phyloP scores from a whole-genome alignment of 1,140 invertebrate genomes.

The Saccostrea cuccullata region DNA sequence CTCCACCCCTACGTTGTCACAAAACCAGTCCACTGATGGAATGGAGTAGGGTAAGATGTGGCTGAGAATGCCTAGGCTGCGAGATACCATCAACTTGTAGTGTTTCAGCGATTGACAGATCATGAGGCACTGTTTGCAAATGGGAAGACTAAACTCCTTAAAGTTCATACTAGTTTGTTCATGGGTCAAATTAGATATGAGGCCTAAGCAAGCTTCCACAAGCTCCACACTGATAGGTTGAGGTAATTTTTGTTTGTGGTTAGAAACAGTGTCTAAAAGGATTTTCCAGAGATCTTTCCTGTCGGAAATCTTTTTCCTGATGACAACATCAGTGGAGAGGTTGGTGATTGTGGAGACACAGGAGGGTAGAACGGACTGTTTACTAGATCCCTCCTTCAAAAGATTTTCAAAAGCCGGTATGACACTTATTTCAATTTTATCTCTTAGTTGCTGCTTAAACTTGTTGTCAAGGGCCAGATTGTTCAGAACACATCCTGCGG shows the following conservation, averaged over 20 bases:
- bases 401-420: slow-evolving; percentile 34
- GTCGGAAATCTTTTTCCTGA: slow-evolving; percentile 56
- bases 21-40: slow-evolving; percentile 61
- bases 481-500: slow-evolving; percentile 67
- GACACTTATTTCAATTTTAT: slow-evolving; percentile 57
- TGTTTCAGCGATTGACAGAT: slow-evolving; percentile 50
- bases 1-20: slow-evolving; percentile 56
- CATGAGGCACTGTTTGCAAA: slow-evolving; percentile 56
- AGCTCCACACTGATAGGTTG: slow-evolving; percentile 51
- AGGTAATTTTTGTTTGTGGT: slow-evolving; percentile 50
- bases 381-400: slow-evolving; percentile 57
- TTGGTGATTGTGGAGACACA: slow-evolving; percentile 65
- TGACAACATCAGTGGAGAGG: slow-evolving; percentile 56
- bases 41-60: slow-evolving; percentile 65
- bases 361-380: slow-evolving; percentile 55
- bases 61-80: slow-evolving; percentile 61
- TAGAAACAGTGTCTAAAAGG: slow-evolving; percentile 53
- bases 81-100: slow-evolving; percentile 48
- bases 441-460: slow-evolving; percentile 65
- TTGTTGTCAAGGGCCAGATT: slow-evolving; percentile 73
- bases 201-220: slow-evolving; percentile 56
- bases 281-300: slow-evolving; percentile 60
- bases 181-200: slow-evolving; percentile 62
- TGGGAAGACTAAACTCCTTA: slow-evolving; percentile 55
- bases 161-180: slow-evolving; percentile 43